Evolutionary conservation across 2,797 vertebrate genomes (phyloP), one percentile per base, ranked within the genome.

Genomic region (Choloepus didactylus): DNA sequence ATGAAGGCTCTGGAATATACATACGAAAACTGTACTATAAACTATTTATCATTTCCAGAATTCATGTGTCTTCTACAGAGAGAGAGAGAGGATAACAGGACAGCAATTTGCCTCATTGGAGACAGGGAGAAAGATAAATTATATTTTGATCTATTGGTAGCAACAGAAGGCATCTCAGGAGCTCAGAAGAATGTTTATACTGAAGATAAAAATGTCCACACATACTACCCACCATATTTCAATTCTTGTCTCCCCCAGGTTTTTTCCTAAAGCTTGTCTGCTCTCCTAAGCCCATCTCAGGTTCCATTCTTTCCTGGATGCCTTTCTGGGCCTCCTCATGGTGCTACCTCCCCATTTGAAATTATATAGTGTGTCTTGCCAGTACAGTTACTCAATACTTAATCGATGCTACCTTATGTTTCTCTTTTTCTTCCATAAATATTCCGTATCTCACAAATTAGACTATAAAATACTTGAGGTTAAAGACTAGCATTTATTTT

Each of bases 311-410:
- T 44, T 2, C 2, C 1, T 6, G 8, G 29, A 27, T 31, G 5
- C 19, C 5, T 35, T 35, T 44, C 62, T 41, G 9, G 59, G 23
- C 5, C 54, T 15, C 6, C 0, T 41, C 27, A 2, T 1, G 4
- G 1, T 1, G 29, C 19, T 8, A 0, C 15, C 0, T n/a, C 35
- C 4, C 5, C 3, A 56, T 6, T 4, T 0, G 9, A 18, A 29
- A 4, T 1, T 6, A 27, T 9, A 3, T 5, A 21, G 31, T 5
- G 5, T 5, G 12, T 6, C 7, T 3, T 1, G 19, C 9, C n/a
- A 29, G 31, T 5, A 18, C 14, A 27, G 9, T 15, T 41, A 27
- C 4, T 21, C 59, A 12, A 10, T 21, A 18, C 23, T 66, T 25
- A 44, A 6, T 38, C 64, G 16, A 46, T 18, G 5, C 2, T 6